Conservation (phyloP, 2,888 invertebrate genomes). For the Coelopa pilipes region DNA sequence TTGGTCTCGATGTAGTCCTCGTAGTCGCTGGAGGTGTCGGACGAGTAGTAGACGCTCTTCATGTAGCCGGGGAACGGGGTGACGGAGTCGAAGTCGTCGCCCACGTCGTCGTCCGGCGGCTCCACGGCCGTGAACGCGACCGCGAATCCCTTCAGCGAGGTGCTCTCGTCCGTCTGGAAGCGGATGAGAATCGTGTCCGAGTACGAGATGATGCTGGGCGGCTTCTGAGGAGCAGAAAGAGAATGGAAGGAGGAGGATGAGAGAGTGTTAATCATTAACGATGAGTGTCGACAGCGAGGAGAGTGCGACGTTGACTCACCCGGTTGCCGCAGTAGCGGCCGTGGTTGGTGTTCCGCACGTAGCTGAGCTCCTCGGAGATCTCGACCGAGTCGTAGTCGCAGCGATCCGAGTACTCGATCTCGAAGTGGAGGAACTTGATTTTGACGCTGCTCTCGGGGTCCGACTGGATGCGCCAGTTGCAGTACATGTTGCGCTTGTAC, state of each 20-base stretch:
- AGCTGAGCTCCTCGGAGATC: conserved; percentile 82
- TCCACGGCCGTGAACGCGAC: conserved; percentile 84
- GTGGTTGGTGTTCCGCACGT: conserved; percentile 72
- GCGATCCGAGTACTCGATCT: conserved; percentile 84
- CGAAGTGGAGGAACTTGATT: conserved; percentile 81
- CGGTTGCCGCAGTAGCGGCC: conserved; percentile 89
- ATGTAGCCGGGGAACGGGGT: conserved; percentile 67
- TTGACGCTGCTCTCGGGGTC: conserved; percentile 82
- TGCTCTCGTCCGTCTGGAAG: conserved; percentile 90
- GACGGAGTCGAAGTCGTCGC: conserved; percentile 58
- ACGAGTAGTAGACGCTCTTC: conserved; percentile 57
- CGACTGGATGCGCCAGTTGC: conserved; percentile 94
- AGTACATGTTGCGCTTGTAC: conserved; percentile 89
- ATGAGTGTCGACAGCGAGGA: neutral
- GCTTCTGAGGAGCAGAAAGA: conserved; percentile 72
- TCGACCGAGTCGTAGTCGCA: conserved; percentile 96
- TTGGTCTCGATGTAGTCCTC: conserved; percentile 33
- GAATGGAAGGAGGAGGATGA: conserved; percentile 16
- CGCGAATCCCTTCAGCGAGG: conserved; percentile 91
- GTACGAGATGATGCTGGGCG: conserved; percentile 87
- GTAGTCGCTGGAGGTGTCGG: conserved; percentile 44
- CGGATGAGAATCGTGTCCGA: conserved; percentile 86
- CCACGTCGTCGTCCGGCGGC: conserved; percentile 67
- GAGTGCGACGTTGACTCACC: conserved; percentile 68
- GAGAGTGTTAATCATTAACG: conserved; percentile 13